These are phyloP conservation scores for Spisula subtruncata DNA, from an alignment of 2,888 invertebrate species.

Conservation along the genomic window DNA sequence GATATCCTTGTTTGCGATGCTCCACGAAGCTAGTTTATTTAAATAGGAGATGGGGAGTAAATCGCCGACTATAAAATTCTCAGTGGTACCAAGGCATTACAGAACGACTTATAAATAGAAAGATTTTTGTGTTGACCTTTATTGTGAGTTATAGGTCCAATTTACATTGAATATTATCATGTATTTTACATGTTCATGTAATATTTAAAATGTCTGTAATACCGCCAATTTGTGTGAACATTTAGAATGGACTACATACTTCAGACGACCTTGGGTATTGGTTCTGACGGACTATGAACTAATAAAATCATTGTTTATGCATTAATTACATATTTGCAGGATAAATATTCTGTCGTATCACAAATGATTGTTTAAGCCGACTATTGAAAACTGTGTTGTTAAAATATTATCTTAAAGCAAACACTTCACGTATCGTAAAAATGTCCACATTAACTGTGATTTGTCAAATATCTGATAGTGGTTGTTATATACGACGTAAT, in stretches of 20 bases:
- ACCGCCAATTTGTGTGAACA: background rate
- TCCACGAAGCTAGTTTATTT: too few species aligned
- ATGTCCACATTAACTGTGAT: background rate
- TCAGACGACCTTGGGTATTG: background rate
- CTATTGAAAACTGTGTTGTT: slow-evolving; percentile 14
- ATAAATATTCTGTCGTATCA: background rate
- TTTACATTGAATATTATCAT: background rate
- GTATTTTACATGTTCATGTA: background rate
- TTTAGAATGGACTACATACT: background rate
- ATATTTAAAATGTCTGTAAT: background rate
- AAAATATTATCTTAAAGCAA: background rate
- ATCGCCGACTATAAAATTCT: too few species aligned
- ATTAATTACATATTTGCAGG: background rate
- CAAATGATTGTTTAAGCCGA: slow-evolving; percentile 17
- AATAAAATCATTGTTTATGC: background rate
- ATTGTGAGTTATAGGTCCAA: background rate
- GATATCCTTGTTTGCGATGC: too few species aligned
- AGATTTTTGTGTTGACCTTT: too few species aligned
- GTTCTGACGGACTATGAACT: background rate
- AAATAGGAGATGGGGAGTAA: too few species aligned
- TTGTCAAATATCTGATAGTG: background rate
- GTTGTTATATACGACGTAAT: background rate
- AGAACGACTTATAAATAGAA: too few species aligned
- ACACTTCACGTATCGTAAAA: slow-evolving; percentile 7
- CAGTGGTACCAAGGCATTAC: too few species aligned